Evolutionary conservation across 1,140 invertebrate species (phyloP).

Genomic region (Saccostrea glomerata): DNA sequence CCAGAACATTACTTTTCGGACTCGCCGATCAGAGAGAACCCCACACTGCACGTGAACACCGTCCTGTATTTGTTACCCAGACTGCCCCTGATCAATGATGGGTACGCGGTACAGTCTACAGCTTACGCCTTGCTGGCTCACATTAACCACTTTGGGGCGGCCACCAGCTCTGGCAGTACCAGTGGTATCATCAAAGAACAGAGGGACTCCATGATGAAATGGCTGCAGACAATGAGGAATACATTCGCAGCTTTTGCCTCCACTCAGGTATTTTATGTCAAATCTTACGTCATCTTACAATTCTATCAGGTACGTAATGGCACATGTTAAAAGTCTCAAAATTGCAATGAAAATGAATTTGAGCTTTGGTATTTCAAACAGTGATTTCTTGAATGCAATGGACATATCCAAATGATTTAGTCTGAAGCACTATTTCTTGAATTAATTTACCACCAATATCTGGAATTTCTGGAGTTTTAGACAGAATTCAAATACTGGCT

Average conservation of each 20-base stretch:
- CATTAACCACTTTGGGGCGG: constrained; percentile 60
- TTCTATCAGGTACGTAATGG: no score
- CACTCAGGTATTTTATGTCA: constrained; percentile 83
- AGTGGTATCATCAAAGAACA: constrained; percentile 54
- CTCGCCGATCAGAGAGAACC: constrained; percentile 71
- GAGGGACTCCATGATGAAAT: constrained; percentile 88
- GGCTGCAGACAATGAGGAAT: constrained; percentile 94
- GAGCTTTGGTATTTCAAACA: no score
- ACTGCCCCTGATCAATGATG: constrained; percentile 88
- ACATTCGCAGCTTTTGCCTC: constrained; percentile 97
- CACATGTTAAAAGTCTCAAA: no score
- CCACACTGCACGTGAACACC: constrained; percentile 79
- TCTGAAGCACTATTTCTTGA: no score
- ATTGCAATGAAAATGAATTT: no score
- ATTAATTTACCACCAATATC: no score
- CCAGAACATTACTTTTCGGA: constrained; percentile 74
- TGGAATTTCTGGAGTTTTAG: no score
- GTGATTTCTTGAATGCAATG: no score
- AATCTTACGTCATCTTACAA: no score
- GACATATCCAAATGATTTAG: no score
- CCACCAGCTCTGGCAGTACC: constrained; percentile 12
- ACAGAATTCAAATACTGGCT: no score
- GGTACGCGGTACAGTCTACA: constrained; percentile 94
- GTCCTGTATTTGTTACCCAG: constrained; percentile 93
- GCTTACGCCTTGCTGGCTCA: constrained; percentile 95